Evolutionary conservation across 2,888 invertebrate species (phyloP), one percentile per base, ranked within the genome.

Genomic region (Drosophila greeni): DNA sequence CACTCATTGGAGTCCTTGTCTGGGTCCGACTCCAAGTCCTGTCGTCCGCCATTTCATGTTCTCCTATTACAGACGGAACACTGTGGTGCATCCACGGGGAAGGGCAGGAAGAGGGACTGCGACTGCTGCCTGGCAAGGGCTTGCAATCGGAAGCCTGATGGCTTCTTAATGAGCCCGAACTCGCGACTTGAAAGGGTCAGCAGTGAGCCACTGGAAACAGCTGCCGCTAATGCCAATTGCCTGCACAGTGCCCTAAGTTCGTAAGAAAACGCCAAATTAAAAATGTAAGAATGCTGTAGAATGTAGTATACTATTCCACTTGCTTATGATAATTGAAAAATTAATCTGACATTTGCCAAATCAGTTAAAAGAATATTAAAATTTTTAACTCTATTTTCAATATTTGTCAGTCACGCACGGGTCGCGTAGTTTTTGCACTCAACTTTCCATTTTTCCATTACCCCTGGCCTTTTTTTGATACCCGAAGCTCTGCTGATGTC

Each of bases 111-210:
- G 31, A 43, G 23, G 34, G 23, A 48, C 33, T 23, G 34, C 37
- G 36, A 65, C 33, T 33, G 62, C 34, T 40, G 61, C 52, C 45
- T 29, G 47, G 51, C 49, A 55, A 70, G 65, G 60, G 74, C 47
- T 70, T 42, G 18, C 56, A 60, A 56, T 61, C 61, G 42, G 60
- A 34, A 45, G 52, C 43, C 76, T 74, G 79, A 78, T 78, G 77
- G 79, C 68, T 78, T 82, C 82, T 78, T 78, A 78, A 78, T 77
- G 77, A 77, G 74, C 70, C 62, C 61, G 58, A 72, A 74, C 66
- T 70, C 66, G 62, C 57, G 73, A 43, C 61, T 36, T 42, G 39
- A 62, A 66, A 57, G 66, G 47, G 53, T 53, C 59, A 61, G 48
- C 34, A 34, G 34, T n/a, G 34, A 57, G 57, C 37, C 34, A 42